Conservation (phyloP, 2,888 invertebrate species). For the Nemotelus nigrinus region DNA sequence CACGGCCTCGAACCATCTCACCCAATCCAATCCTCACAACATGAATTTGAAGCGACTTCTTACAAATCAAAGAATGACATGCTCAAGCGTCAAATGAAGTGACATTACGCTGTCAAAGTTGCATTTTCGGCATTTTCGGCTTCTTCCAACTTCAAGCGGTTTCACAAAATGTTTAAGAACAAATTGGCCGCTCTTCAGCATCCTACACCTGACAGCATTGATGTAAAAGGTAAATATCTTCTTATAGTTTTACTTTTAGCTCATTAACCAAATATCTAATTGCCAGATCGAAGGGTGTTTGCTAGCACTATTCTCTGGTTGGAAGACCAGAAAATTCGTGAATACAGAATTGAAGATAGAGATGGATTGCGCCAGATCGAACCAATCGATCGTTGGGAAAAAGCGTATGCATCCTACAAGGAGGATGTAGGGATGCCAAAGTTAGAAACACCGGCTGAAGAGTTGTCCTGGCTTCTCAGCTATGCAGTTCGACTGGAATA, state of each 20-base stretch:
- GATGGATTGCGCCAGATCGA: constrained; percentile 76
- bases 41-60: too few relatives aligned
- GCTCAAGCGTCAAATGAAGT: too few relatives aligned
- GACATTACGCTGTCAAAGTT: too few relatives aligned
- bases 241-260: background rate
- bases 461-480: constrained; percentile 86
- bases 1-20: too few relatives aligned
- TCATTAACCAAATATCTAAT: background rate
- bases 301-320: constrained; percentile 87
- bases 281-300: constrained; percentile 81
- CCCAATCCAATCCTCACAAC: too few relatives aligned
- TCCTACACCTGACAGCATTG: constrained; percentile 76
- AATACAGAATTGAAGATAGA: constrained; percentile 85
- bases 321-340: constrained; percentile 92
- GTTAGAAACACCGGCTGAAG: constrained; percentile 70
- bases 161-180: constrained; percentile 73
- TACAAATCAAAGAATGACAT: too few relatives aligned
- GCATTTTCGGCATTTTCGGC: too few relatives aligned
- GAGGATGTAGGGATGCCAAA: constrained; percentile 79
- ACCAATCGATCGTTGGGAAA: constrained; percentile 74
- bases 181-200: constrained; percentile 83
- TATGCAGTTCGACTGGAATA: constrained; percentile 86
- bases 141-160: background rate
- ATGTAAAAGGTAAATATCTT: constrained; percentile 72
- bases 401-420: constrained; percentile 78